These are phyloP conservation scores for Drosophila erecta DNA, from an alignment of 1,140 invertebrate genomes.

Conservation along the genomic window DNA sequence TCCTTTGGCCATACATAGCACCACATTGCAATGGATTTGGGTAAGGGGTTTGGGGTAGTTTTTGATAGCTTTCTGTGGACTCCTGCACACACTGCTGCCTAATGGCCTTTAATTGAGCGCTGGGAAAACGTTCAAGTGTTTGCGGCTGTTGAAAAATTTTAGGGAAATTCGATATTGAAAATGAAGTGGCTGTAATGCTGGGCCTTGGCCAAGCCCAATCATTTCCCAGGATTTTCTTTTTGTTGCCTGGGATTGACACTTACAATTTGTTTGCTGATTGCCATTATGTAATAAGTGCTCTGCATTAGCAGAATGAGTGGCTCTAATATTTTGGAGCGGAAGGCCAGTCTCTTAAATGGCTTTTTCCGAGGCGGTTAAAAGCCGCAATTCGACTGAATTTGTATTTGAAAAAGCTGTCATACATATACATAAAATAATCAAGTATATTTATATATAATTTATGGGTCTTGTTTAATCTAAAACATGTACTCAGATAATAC, in stretches of 20 bases:
- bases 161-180: slow-evolving; percentile 74
- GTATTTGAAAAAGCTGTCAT: too few relatives aligned
- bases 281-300: slow-evolving; percentile 16
- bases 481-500: too few relatives aligned
- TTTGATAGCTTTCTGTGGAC: slow-evolving; percentile 2
- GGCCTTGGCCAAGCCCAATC: slow-evolving; percentile 18
- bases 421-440: too few relatives aligned
- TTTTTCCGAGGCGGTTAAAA: background rate
- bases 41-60: background rate
- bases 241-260: background rate
- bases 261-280: slow-evolving; percentile 49
- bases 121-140: slow-evolving; percentile 80
- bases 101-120: slow-evolving; percentile 81
- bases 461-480: too few relatives aligned
- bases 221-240: slow-evolving; percentile 17
- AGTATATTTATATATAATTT: too few relatives aligned
- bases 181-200: slow-evolving; percentile 64
- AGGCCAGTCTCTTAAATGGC: too few relatives aligned
- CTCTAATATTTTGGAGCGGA: background rate
- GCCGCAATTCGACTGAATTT: too few relatives aligned
- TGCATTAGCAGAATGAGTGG: slow-evolving; percentile 5
- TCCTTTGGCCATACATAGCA: slow-evolving; percentile 73
- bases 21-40: slow-evolving; percentile 17
- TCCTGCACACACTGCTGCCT: slow-evolving; percentile 52
- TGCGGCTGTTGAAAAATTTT: slow-evolving; percentile 72